phyloP scores from a whole-genome alignment of 2,113 vertebrate species.

The Ptychochromis oligacanthus region DNA sequence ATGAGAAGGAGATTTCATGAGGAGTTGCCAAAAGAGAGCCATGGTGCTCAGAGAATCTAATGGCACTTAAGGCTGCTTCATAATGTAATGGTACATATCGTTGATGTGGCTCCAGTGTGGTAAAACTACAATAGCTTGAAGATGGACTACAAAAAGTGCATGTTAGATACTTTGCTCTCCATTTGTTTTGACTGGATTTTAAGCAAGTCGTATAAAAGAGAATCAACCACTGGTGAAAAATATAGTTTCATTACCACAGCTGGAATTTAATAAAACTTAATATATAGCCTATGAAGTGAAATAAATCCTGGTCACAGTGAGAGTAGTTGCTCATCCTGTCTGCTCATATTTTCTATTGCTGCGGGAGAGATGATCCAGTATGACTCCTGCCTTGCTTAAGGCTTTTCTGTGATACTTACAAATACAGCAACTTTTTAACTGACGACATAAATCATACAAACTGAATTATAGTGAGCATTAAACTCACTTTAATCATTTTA shows the following conservation, averaged over 20 bases:
- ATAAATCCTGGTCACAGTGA: background rate
- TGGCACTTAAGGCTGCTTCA: too few relatives aligned
- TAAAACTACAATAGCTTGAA: background rate
- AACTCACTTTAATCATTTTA: background rate
- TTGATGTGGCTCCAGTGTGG: background rate
- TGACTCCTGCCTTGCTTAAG: background rate
- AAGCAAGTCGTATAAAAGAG: background rate
- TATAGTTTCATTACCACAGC: rapidly evolving
- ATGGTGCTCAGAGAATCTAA: background rate
- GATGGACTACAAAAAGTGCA: background rate
- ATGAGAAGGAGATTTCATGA: too few relatives aligned
- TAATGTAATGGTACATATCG: background rate
- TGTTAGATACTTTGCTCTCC: background rate
- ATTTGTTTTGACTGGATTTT: too few relatives aligned
- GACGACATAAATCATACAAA: background rate
- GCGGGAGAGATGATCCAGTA: background rate
- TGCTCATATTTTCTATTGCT: background rate
- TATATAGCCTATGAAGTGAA: background rate
- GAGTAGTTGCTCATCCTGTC: background rate
- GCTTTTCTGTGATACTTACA: background rate
- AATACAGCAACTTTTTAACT: background rate
- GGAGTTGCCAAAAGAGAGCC: background rate
- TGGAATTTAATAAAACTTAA: background rate
- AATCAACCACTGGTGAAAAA: background rate
- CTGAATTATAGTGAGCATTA: background rate